A percentile compares a stretch with the other conserved stretches of the same genome.
Evolutionary conservation across 2,888 invertebrate genomes (phyloP).

Genomic region (Ormyrus nitidulus): DNA sequence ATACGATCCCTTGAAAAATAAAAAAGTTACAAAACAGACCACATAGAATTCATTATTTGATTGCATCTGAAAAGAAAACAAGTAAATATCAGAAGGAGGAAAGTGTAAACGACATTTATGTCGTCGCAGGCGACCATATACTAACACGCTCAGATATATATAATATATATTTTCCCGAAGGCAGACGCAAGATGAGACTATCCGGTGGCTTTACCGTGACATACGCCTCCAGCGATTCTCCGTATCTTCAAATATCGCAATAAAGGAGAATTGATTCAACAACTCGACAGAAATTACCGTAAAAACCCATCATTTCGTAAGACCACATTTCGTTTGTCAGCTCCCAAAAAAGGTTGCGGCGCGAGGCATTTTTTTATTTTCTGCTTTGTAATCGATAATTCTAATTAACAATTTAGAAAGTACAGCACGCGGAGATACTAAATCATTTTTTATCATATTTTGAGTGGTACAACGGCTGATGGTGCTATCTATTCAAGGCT

Average conservation of each 20-base stretch:
- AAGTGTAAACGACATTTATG: neutral
- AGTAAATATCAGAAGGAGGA: neutral
- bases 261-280: neutral
- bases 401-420: too few relatives aligned
- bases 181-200: neutral
- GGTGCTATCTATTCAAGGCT: conserved; percentile 12
- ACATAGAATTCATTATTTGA: neutral
- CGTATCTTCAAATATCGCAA: conserved; percentile 8
- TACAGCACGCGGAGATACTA: neutral
- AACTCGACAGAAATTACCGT: neutral
- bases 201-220: neutral
- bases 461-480: neutral
- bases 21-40: too few relatives aligned
- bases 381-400: too few relatives aligned
- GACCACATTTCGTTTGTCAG: too few relatives aligned
- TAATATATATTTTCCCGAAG: neutral
- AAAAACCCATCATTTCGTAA: too few relatives aligned
- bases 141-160: neutral
- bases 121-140: neutral
- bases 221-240: neutral
- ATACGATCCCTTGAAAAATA: too few relatives aligned
- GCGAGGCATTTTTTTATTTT: too few relatives aligned
- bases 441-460: conserved; percentile 19
- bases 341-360: too few relatives aligned
- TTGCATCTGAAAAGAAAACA: neutral